A percentile compares a stretch with the other conserved stretches of the same genome.
Conservation (phyloP, 2,888 invertebrate genomes). For the Blastobasis adustella region DNA sequence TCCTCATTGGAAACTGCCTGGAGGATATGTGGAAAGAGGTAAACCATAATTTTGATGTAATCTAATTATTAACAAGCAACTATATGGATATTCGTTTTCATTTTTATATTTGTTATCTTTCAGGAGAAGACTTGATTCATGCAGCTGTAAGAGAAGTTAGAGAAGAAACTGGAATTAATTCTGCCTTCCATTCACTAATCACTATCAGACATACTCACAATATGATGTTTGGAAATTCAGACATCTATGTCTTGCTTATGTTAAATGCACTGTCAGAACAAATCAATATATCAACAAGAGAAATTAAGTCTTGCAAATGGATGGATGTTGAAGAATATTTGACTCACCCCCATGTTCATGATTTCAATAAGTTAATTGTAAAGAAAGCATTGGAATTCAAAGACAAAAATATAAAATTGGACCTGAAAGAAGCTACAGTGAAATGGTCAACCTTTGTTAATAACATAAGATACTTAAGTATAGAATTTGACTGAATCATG, state of each 20-base stretch:
- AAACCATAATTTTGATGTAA: constrained; percentile 10
- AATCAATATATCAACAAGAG: constrained; percentile 81
- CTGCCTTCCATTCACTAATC: constrained; percentile 83
- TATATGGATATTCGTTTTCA: neutral
- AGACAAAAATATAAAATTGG: constrained; percentile 74
- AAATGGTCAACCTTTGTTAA: constrained; percentile 46
- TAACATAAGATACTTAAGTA: constrained; percentile 3
- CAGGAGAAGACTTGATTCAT: constrained; percentile 87
- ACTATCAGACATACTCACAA: constrained; percentile 86
- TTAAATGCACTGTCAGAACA: constrained; percentile 78
- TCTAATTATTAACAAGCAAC: too few relatives aligned
- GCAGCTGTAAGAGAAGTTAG: constrained; percentile 90
- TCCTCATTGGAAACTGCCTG: constrained; percentile 92
- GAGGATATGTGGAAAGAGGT: constrained; percentile 93
- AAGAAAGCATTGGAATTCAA: constrained; percentile 78
- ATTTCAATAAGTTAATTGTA: constrained; percentile 80
- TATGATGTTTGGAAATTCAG: constrained; percentile 87
- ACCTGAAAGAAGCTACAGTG: constrained; percentile 67
- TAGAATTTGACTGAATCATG: too few relatives aligned
- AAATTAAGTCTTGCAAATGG: constrained; percentile 87
- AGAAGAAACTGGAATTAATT: constrained; percentile 91
- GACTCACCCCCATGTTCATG: constrained; percentile 81
- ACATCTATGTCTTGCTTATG: constrained; percentile 87
- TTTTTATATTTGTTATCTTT: constrained; percentile 14
- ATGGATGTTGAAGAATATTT: constrained; percentile 85